These are phyloP conservation scores for Agrotis segetum DNA, from an alignment of 2,888 invertebrate genomes.

Conservation along the genomic window DNA sequence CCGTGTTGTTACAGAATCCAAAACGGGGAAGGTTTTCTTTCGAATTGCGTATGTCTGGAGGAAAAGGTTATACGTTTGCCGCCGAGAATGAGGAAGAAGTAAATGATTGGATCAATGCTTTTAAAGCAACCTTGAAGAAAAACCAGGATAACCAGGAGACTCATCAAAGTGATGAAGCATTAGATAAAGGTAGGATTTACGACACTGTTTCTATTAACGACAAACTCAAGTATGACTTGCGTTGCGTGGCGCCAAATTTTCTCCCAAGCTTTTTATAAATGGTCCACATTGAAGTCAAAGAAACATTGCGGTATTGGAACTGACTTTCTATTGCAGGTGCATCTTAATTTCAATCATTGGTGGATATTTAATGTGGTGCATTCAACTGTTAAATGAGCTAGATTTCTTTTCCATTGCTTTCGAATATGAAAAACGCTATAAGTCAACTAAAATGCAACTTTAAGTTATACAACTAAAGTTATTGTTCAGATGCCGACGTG, in stretches of 20 bases:
- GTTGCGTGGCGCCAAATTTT: not conserved
- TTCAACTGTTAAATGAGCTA: too few relatives aligned
- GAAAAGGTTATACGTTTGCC: conserved; percentile 96
- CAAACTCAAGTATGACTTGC: not conserved
- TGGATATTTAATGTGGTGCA: too few relatives aligned
- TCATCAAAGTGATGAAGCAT: conserved; percentile 94
- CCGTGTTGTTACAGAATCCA: conserved; percentile 91
- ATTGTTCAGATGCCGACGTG: conserved; percentile 81
- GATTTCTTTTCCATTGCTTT: too few relatives aligned
- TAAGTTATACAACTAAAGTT: not conserved
- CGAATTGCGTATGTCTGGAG: conserved; percentile 96
- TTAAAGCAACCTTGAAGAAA: conserved; percentile 96
- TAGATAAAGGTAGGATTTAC: conserved; percentile 89
- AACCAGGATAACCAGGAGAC: conserved; percentile 80
- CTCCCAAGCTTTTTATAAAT: not conserved
- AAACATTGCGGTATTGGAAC: too few relatives aligned
- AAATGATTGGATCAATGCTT: conserved; percentile 95
- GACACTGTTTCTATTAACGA: not conserved
- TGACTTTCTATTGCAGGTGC: too few relatives aligned
- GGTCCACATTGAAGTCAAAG: too few relatives aligned
- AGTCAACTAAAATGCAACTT: not conserved
- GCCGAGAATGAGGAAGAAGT: conserved; percentile 96
- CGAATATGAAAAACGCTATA: too few relatives aligned
- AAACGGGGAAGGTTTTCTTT: conserved; percentile 97
- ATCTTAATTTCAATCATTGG: too few relatives aligned